A percentile compares a stretch with the other conserved stretches of the same genome.
phyloP scores from a whole-genome alignment of 2,888 invertebrate genomes.

The Nemotelus pantherinus region DNA sequence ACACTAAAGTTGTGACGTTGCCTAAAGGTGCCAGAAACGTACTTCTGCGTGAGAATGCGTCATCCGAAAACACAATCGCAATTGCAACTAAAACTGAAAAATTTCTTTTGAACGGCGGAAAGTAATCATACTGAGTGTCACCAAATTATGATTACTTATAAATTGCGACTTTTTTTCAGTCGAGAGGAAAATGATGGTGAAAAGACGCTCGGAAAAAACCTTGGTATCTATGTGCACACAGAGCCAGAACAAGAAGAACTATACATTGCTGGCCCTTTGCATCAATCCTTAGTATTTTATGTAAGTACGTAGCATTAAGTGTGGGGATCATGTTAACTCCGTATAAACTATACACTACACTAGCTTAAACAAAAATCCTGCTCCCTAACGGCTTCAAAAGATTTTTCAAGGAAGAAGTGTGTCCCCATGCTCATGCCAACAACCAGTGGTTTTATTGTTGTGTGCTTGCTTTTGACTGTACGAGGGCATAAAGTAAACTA shows the following conservation, averaged over 20 bases:
- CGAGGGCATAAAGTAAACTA: too few species aligned
- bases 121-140: slow-evolving; percentile 60
- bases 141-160: slow-evolving; percentile 21
- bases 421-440: too few species aligned
- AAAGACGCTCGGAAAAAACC: slow-evolving; percentile 65
- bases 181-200: slow-evolving; percentile 63
- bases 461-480: too few species aligned
- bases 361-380: too few species aligned
- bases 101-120: slow-evolving; percentile 71
- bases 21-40: slow-evolving; percentile 71
- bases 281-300: slow-evolving; percentile 70
- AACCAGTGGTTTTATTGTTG: too few species aligned
- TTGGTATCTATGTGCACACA: slow-evolving; percentile 66
- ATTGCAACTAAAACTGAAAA: slow-evolving; percentile 66
- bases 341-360: neutral
- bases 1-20: slow-evolving; percentile 67
- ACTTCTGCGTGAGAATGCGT: slow-evolving; percentile 68
- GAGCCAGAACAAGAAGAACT: slow-evolving; percentile 69
- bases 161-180: slow-evolving; percentile 51
- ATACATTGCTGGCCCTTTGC: slow-evolving; percentile 71
- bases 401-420: too few species aligned
- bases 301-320: slow-evolving; percentile 62
- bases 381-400: too few species aligned
- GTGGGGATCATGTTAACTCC: slow-evolving; percentile 21
- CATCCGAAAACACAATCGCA: slow-evolving; percentile 70